These are phyloP conservation scores for Neopipo cinnamomea DNA, from an alignment of 2,113 vertebrate species.

Conservation along the genomic window DNA sequence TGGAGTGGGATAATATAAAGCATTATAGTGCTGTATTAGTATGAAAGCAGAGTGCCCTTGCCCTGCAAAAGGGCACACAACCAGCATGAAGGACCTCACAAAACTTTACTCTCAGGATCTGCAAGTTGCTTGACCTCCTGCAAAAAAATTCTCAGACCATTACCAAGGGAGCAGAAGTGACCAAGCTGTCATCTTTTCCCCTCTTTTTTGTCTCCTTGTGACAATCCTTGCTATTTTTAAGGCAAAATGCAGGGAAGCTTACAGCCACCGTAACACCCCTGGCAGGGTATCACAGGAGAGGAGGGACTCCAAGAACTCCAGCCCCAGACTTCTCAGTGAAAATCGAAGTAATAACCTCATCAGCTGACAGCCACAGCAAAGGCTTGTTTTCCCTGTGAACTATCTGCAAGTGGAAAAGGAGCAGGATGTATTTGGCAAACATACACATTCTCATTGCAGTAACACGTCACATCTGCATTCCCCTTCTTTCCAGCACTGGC, in stretches of 20 bases:
- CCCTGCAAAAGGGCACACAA: neutral
- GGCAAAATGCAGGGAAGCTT: neutral
- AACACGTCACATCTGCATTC: fast-evolving
- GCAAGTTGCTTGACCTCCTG: neutral
- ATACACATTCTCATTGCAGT: neutral
- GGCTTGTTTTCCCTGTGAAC: neutral
- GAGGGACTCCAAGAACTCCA: neutral
- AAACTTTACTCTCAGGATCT: neutral
- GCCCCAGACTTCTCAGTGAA: neutral
- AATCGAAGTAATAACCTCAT: neutral
- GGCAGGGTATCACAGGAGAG: neutral
- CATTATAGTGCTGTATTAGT: neutral
- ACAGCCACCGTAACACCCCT: neutral
- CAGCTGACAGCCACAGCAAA: neutral
- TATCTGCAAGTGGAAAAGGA: neutral
- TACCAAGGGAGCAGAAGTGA: neutral
- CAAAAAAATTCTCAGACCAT: neutral
- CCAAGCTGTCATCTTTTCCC: neutral
- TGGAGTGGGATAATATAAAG: neutral
- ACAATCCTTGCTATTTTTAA: neutral
- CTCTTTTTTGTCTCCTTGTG: neutral
- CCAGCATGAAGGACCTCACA: neutral
- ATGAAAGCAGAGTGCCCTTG: neutral
- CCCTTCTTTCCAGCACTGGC: neutral
- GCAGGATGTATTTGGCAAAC: neutral